Percentiles rank a stretch among this genome's conserved stretches.
These are phyloP conservation scores for Etia nguti DNA, from an alignment of 2,113 vertebrate species.

Conservation along the genomic window DNA sequence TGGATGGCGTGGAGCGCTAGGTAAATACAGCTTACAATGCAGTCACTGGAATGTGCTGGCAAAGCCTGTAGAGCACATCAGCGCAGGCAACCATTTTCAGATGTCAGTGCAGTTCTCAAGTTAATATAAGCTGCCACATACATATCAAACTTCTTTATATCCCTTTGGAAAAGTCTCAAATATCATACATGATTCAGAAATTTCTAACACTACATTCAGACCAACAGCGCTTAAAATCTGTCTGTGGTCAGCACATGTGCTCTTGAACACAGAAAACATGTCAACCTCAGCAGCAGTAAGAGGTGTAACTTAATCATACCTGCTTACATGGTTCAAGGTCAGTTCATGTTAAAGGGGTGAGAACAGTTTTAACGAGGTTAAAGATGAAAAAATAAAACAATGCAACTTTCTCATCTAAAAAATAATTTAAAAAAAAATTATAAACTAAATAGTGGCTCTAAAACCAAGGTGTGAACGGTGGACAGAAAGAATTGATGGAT, in stretches of 20 bases:
- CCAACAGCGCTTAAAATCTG: neutral
- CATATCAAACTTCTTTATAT: neutral
- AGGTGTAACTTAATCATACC: neutral
- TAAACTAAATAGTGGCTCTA: neutral
- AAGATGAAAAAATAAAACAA: neutral
- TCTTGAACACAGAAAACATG: neutral
- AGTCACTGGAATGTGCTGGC: constrained; percentile 63
- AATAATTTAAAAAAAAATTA: neutral
- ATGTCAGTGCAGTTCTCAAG: neutral
- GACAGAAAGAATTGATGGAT: neutral
- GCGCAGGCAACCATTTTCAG: neutral
- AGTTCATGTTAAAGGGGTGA: neutral
- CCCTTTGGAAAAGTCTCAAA: neutral
- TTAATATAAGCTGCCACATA: neutral
- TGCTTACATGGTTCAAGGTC: neutral
- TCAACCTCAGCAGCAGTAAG: neutral
- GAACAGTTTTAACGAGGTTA: neutral
- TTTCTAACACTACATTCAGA: neutral
- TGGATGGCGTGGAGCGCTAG: neutral
- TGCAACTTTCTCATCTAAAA: neutral
- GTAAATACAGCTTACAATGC: constrained; percentile 58
- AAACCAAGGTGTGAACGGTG: neutral
- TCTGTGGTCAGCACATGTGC: neutral
- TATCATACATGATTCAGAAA: neutral
- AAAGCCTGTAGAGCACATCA: constrained; percentile 1